Base-by-base conservation (phyloP, 2,888 invertebrate genomes). In the Myathropa florea region DNA sequence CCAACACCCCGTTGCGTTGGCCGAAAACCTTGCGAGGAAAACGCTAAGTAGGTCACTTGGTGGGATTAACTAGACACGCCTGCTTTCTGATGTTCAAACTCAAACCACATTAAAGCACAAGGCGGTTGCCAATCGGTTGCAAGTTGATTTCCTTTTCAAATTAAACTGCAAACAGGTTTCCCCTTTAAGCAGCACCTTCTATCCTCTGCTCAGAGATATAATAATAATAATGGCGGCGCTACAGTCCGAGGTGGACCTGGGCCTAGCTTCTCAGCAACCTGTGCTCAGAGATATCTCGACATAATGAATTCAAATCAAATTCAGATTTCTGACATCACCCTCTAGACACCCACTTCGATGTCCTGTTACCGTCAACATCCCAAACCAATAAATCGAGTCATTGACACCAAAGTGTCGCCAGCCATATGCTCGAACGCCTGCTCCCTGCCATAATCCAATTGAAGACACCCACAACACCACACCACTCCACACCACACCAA, bases 381-480 rank as follows among this genome's bases (percentile, higher is more conserved):
- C 46, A n/a, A n/a, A 26, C 30, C 71, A 72, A 72, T 72, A 46
- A 30, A 28, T 30, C 21, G 61, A 72, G 71, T 72, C 71, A 46
- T 30, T 72, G 71, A 72, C 71, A 46, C 39, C 30, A 14, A 7
- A n/a, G 28, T 46, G 71, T 60, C 71, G 71, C 71, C 71, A 72
- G 23, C 71, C 71, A 72, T 72, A 72, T 72, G 71, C 33, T 61
- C 14, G 12, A 28, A 46, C 18, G 39, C 24, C 39, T 18, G 26
- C n/a, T 70, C 33, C 36, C 39, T 7, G 21, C 9, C 14, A 9
- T 28, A 26, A 53, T 14, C 71, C 12, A 71, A 28, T 4, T 53
- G 18, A 21, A 6, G n/a, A 23, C 55, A 23, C 33, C 55, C 28
- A 53, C 30, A 67, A 46, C 12, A 33, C 10, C 30, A 33, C 9